These are phyloP conservation scores for Chaenodraco wilsoni DNA, from an alignment of 2,797 vertebrate species.

Conservation along the genomic window DNA sequence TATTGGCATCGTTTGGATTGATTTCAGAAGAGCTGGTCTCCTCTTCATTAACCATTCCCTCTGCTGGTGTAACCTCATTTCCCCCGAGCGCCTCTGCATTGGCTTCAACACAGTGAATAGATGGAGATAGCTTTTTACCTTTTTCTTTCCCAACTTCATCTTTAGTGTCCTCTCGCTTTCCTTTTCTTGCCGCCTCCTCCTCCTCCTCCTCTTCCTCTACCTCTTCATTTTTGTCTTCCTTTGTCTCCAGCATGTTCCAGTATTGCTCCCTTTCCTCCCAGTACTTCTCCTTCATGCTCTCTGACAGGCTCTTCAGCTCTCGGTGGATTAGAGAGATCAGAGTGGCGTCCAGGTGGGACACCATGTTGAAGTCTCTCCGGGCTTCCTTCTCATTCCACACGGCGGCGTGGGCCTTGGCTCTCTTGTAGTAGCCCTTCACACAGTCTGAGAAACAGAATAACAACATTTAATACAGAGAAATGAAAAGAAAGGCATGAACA, in stretches of 20 bases:
- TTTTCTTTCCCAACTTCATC: constrained; percentile 17
- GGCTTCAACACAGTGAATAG: background rate
- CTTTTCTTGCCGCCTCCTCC: accelerated
- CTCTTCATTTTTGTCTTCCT: constrained; percentile 24
- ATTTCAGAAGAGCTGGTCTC: constrained; percentile 15
- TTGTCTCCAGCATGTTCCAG: constrained; percentile 83
- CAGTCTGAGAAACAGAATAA: constrained; percentile 84
- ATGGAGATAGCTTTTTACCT: background rate
- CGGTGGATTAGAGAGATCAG: constrained; percentile 83
- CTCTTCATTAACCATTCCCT: constrained; percentile 31
- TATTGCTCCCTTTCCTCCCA: constrained; percentile 88
- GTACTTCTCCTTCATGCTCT: constrained; percentile 87
- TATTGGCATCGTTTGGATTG: constrained; percentile 9
- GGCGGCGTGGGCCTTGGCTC: constrained; percentile 93
- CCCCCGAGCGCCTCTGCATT: constrained; percentile 21
- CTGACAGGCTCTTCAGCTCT: constrained; percentile 86
- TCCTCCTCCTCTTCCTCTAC: constrained; percentile 5
- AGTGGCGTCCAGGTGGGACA: constrained; percentile 87
- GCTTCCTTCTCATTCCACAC: constrained; percentile 95
- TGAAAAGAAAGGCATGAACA: background rate
- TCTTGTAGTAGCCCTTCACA: constrained; percentile 95
- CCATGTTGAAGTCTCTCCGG: constrained; percentile 90
- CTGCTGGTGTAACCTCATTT: constrained; percentile 14
- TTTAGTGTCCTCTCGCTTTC: constrained; percentile 6
- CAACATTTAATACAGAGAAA: background rate